Evolutionary conservation across 2,797 vertebrate genomes (phyloP).

Genomic region (Silurus aristotelis): DNA sequence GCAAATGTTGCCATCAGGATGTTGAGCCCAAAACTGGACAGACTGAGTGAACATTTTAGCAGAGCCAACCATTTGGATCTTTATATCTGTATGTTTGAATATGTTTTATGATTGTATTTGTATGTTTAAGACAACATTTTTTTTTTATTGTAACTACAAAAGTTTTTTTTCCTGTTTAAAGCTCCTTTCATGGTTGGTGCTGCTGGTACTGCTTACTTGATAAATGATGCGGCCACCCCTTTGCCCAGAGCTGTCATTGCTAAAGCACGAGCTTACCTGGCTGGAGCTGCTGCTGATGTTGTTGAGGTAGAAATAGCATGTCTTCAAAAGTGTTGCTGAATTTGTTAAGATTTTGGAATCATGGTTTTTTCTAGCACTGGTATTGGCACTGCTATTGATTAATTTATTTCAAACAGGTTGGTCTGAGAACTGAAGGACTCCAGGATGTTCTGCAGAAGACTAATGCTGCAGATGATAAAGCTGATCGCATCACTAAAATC

Average conservation of each 20-base stretch:
- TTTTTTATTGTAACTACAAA: too few relatives aligned
- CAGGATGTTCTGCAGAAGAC: slow-evolving; percentile 75
- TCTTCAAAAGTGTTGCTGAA: background rate
- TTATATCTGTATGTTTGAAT: too few relatives aligned
- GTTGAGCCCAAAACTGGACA: too few relatives aligned
- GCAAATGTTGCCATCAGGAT: slow-evolving; percentile 60
- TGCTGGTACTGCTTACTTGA: slow-evolving; percentile 71
- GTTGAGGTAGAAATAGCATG: slow-evolving; percentile 71
- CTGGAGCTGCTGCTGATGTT: slow-evolving; percentile 77
- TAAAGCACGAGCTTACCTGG: slow-evolving; percentile 72
- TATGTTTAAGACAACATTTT: too few relatives aligned
- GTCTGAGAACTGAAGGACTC: slow-evolving; percentile 72
- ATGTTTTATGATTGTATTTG: too few relatives aligned
- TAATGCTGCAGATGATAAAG: slow-evolving; percentile 53
- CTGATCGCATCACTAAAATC: slow-evolving; percentile 70
- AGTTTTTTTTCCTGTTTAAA: slow-evolving; percentile 50
- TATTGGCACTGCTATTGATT: background rate
- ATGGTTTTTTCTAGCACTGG: background rate
- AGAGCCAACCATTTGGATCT: too few relatives aligned
- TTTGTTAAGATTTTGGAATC: background rate
- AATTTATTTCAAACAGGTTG: slow-evolving; percentile 67
- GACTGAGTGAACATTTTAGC: too few relatives aligned
- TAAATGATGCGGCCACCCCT: slow-evolving; percentile 75
- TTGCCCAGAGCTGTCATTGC: slow-evolving; percentile 70
- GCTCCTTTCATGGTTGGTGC: slow-evolving; percentile 75